Base-by-base conservation (phyloP, 2,797 vertebrate species). In the Bradypodion pumilum region DNA sequence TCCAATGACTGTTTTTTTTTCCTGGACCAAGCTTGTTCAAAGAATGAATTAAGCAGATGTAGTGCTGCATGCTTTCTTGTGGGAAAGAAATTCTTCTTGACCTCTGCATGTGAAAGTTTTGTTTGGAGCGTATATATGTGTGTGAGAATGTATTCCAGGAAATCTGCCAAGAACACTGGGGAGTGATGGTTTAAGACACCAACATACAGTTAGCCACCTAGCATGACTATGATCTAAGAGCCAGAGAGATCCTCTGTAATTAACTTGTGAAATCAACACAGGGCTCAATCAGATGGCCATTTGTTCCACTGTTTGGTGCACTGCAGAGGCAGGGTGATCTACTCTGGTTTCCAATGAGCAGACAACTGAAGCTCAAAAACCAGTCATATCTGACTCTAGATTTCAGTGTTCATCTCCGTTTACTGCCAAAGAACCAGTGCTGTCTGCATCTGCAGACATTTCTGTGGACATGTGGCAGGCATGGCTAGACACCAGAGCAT, bases 21-120 rank as follows among this genome's bases (percentile, higher is more conserved):
- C n/a, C 13, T 0, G 25, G 81, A 60, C 88, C 84, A 79, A 86
- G 73, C 59, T 87, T 88, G 82, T 76, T 60, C 78, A 87, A 81
- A 32, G 81, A 88, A 69, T 32, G 85, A 88, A 46, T 84, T n/a
- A 72, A 66, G 42, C 70, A 79, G 66, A 82, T 78, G 40, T 2
- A 81, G 63, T 32, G 70, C 21, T 60, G 66, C 37, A n/a, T n/a
- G 78, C 63, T 81, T 74, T 68, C 32, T 7, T 52, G 62, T 79
- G 56, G 77, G 82, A 84, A 87, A 86, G 60, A 84, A 90, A 74
- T 40, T 0, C 0, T 78, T 21, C 82, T 86, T 89, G 72, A 83
- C 59, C 69, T 74, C 62, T 63, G 74, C 37, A 81, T 42, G 73
- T 78, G 83, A 78, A 83, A 32, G 52, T 52, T 63, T 35, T 73